Conservation (phyloP, 2,113 vertebrate genomes). For the Myotis davidii region DNA sequence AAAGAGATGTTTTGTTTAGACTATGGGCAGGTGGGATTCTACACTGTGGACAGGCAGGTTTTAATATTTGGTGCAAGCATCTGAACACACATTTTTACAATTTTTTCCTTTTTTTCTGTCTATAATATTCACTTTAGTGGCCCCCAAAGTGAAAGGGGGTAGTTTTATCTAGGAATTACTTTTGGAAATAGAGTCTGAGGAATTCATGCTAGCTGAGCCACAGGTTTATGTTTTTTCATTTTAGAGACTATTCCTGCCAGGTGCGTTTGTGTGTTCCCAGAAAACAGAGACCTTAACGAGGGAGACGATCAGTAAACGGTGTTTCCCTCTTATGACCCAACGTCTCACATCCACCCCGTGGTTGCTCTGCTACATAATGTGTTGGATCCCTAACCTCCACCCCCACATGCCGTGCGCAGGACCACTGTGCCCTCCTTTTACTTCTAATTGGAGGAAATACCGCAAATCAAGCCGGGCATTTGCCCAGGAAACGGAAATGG, state of each 20-base stretch:
- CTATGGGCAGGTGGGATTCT: not conserved
- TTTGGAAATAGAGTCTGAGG: slow-evolving; percentile 43
- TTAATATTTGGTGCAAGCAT: not conserved
- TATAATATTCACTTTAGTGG: not conserved
- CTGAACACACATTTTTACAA: not conserved
- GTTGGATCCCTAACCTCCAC: not conserved
- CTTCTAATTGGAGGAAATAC: not conserved
- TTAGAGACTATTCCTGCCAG: not conserved
- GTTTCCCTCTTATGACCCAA: not conserved
- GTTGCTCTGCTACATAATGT: not conserved
- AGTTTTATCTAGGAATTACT: not conserved
- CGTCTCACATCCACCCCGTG: not conserved
- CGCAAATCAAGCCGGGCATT: not conserved
- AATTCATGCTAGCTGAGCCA: not conserved
- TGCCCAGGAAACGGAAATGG: not conserved
- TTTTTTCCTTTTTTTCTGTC: not conserved
- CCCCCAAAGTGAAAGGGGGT: not conserved
- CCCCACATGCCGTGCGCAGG: fast-evolving
- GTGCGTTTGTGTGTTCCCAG: not conserved
- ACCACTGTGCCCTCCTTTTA: not conserved
- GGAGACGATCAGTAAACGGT: not conserved
- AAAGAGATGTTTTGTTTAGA: not conserved
- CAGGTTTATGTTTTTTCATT: not conserved
- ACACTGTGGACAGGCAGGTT: not conserved
- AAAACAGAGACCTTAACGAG: slow-evolving; percentile 30